Conservation (phyloP, 2,113 vertebrate genomes). For the Echinops telfairi region DNA sequence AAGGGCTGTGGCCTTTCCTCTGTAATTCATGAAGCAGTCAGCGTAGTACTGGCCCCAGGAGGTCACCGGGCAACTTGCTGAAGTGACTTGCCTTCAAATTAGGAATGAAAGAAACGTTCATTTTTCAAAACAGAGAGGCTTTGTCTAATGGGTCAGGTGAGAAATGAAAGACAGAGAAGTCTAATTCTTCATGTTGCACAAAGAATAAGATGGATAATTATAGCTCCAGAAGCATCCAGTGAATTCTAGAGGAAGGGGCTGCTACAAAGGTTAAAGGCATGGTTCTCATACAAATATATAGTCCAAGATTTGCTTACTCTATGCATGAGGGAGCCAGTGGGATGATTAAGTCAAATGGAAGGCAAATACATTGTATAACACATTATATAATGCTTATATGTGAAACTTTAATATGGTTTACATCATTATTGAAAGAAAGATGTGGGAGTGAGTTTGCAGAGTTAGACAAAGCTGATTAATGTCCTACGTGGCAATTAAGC, state of each 20-base stretch:
- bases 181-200: not conserved
- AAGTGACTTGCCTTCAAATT: constrained; percentile 7
- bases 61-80: not conserved
- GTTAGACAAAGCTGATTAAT: not conserved
- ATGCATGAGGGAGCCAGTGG: not conserved
- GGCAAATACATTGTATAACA: no score
- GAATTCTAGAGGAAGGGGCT: not conserved
- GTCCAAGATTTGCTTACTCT: not conserved
- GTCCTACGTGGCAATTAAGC: not conserved
- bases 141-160: constrained; percentile 28
- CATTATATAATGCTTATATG: not conserved
- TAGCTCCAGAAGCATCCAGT: not conserved
- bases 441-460: not conserved
- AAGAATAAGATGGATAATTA: not conserved
- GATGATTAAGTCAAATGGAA: not conserved
- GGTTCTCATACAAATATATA: not conserved
- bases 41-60: not conserved
- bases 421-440: not conserved
- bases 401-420: not conserved
- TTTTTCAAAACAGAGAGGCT: not conserved
- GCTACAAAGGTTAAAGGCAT: not conserved
- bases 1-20: not conserved
- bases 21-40: not conserved
- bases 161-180: constrained; percentile 56
- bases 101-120: not conserved